Base-by-base conservation (phyloP, 2,113 vertebrate genomes). In the Epinephelus cyanopodus region DNA sequence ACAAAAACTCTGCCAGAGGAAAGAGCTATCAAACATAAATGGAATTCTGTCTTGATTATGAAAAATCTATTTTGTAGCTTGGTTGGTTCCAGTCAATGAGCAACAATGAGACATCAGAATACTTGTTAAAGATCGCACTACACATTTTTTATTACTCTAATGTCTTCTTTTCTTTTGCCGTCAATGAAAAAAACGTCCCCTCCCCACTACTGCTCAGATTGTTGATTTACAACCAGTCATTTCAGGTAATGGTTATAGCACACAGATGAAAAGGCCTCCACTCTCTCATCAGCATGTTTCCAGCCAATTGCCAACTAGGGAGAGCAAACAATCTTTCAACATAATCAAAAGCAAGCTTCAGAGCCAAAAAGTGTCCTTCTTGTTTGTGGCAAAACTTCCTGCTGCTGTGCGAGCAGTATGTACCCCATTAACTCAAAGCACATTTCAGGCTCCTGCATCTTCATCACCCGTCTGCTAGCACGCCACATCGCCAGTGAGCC, bases 391-490 rank as follows among this genome's bases (percentile, higher is more conserved):
- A 74, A 66, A 71, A 75, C 63, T 52, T 81, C 62, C 56, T 18
- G 82, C 81, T 77, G 83, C 65, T 68, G 68, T 63, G 81, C 11
- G 45, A 81, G 69, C 77, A 58, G 63, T 62, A 19, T 71, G 84
- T 37, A 71, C 63, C 77, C 64, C 77, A 87, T 90, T 92, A 93
- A 88, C 84, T 87, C 74, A 77, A 60, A 89, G 64, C 81, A 71
- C 58, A 84, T 74, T 80, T 86, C 71, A 71, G 64, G 18, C 82
- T 73, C 66, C 82, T 71, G 70, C 69, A 73, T 86, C 72, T 63
- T 58, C 77, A 42, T 48, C 80, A 75, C 54, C 57, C 19, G 39
- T 53, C 65, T 80, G 64, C 63, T 45, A 33, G 66, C 54, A 15
- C 29, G 33, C 50, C 81, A 70, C 74, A 9, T 74, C 19, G 10